These are phyloP conservation scores for Gastrophryne carolinensis DNA, from an alignment of 2,797 vertebrate genomes.

Conservation along the genomic window DNA sequence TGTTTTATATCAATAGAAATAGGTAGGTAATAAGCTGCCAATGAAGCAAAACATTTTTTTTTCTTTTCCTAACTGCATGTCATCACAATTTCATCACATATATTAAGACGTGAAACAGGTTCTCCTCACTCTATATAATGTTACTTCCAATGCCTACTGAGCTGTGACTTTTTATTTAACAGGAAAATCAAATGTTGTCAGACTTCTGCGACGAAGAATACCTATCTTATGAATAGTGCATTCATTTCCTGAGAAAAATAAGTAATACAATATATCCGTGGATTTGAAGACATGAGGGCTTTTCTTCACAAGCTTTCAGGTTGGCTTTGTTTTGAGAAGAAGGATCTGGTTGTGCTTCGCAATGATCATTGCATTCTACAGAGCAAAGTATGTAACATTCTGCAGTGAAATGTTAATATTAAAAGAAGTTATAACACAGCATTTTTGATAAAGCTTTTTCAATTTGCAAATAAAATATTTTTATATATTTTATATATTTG, in stretches of 20 bases:
- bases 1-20: conserved; percentile 3
- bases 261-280: conserved; percentile 48
- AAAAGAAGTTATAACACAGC: too few species aligned
- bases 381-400: too few species aligned
- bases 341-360: background rate
- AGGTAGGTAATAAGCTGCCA: background rate
- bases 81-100: conserved; percentile 52
- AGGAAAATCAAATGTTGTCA: conserved; percentile 50
- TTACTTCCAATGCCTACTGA: conserved; percentile 47
- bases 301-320: background rate
- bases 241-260: conserved; percentile 39
- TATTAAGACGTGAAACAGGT: conserved; percentile 25
- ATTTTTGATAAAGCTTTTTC: too few species aligned
- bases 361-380: too few species aligned
- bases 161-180: conserved; percentile 51
- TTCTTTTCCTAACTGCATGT: conserved; percentile 43
- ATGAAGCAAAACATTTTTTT: conserved; percentile 28
- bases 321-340: background rate
- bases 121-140: conserved; percentile 31
- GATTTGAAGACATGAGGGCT: conserved; percentile 6
- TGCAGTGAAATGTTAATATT: too few species aligned
- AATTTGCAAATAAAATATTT: too few species aligned
- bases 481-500: too few species aligned
- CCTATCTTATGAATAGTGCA: conserved; percentile 44
- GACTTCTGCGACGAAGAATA: conserved; percentile 25